phyloP scores from a whole-genome alignment of 2,888 invertebrate genomes.

The Taenaris catops region DNA sequence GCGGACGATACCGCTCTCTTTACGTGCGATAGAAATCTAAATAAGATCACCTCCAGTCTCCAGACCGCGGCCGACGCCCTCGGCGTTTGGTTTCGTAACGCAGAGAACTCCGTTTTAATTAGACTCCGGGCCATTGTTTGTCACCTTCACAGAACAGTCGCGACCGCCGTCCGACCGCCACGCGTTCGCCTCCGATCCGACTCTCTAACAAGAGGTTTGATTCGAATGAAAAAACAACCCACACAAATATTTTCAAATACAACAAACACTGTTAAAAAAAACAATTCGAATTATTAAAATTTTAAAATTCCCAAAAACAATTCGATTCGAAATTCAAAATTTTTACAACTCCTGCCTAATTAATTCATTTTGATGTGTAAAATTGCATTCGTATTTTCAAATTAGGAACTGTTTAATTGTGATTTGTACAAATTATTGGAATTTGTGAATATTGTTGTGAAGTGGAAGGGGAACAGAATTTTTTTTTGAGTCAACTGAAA shows the following conservation, averaged over 20 bases:
- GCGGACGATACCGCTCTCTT: no score
- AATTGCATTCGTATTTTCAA: neutral
- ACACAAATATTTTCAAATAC: no score
- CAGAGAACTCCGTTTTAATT: slow-evolving; percentile 58
- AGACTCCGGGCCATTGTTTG: slow-evolving; percentile 62
- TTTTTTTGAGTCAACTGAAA: slow-evolving; percentile 40
- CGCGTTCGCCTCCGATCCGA: slow-evolving; percentile 42
- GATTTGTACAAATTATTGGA: neutral
- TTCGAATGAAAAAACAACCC: no score
- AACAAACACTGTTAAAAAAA: no score
- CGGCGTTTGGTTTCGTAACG: slow-evolving; percentile 54
- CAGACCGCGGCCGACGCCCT: no score
- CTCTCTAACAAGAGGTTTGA: slow-evolving; percentile 34
- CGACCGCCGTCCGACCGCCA: slow-evolving; percentile 50
- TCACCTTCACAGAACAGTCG: slow-evolving; percentile 56
- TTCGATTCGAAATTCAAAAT: neutral
- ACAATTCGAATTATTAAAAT: no score
- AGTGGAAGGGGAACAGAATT: slow-evolving; percentile 35
- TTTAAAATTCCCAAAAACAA: no score
- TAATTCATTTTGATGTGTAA: neutral
- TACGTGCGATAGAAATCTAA: no score
- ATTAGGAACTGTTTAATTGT: slow-evolving; percentile 6
- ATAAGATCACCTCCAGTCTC: no score
- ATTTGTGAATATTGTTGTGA: slow-evolving; percentile 15
- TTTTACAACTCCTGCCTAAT: no score